phyloP scores from a whole-genome alignment of 1,140 invertebrate genomes.

The Drosophila aff. region DNA sequence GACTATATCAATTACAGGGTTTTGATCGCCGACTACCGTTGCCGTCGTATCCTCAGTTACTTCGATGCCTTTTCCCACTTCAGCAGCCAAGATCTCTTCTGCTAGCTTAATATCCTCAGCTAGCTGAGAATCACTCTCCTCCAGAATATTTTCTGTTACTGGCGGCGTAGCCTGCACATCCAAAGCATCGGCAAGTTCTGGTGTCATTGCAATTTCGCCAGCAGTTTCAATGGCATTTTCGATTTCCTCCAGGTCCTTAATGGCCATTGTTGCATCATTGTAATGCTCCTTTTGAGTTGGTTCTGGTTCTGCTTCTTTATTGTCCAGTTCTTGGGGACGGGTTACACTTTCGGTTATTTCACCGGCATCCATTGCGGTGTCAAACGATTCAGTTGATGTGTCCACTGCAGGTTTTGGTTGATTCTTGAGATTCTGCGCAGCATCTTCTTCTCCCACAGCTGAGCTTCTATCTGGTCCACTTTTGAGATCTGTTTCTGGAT shows the following conservation, averaged over 20 bases:
- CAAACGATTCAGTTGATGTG: slow-evolving; percentile 19
- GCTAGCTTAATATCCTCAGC: slow-evolving; percentile 45
- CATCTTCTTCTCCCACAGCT: neutral
- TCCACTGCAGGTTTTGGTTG: neutral
- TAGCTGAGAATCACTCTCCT: slow-evolving; percentile 35
- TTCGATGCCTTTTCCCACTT: slow-evolving; percentile 31
- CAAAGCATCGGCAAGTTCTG: slow-evolving; percentile 1
- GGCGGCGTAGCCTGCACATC: neutral
- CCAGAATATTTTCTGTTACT: slow-evolving; percentile 4
- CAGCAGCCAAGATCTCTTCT: slow-evolving; percentile 40
- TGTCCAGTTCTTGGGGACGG: neutral
- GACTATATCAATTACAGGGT: slow-evolving; percentile 39
- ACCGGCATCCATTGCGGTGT: slow-evolving; percentile 1
- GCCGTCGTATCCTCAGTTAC: slow-evolving; percentile 1
- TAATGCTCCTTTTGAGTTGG: neutral
- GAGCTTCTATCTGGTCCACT: neutral
- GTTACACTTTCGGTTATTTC: neutral
- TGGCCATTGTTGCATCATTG: neutral
- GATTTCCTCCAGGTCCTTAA: neutral
- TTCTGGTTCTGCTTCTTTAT: neutral
- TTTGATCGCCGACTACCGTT: neutral
- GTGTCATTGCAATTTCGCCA: slow-evolving; percentile 2
- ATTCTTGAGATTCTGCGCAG: neutral
- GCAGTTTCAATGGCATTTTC: slow-evolving; percentile 9
- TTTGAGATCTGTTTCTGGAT: slow-evolving; percentile 21